Base-by-base conservation (phyloP, 2,888 invertebrate genomes). In the Xylota sylvarum region DNA sequence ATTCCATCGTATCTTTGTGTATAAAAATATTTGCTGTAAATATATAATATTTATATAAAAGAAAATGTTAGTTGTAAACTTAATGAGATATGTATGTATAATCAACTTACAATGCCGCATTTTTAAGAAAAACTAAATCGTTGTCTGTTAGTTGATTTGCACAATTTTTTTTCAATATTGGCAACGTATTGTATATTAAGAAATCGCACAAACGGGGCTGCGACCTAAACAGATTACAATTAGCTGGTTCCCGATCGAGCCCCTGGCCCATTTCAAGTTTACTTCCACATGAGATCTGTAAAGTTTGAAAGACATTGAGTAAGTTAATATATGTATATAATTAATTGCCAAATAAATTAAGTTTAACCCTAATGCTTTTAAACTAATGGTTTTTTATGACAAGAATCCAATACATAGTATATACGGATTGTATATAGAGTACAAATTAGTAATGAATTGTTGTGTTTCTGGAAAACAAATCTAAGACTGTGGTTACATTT, bases 1-100 rank as follows among this genome's bases (percentile, higher is more conserved):
- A 92, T 90, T 92, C 92, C 92, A 92, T 92, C 89, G 90, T 91
- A 90, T 91, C 90, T 89, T 90, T 90, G 89, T 90, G 90, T 90
- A 90, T 90, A 90, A 90, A 91, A 90, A 90, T 90, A 89, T 90
- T 91, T 89, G 90, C 90, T 91, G 86, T 62, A 89, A 89, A 40
- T 32, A 35, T 58, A 48, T 52, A 56, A 64, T 65, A 72, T 62
- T 50, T 62, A n/a, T n/a, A 43, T 46, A 76, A 46, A 76, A 60
- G 58, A 52, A 70, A 67, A 46, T 76, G 23, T 19, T 23, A 50
- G 55, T 37, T 35, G 6, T 43, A 12, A 12, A 23, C 23, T 23
- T 23, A 1, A 23, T 23, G 23, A 23, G 3, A 23, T 23, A 23
- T 23, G 3, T 37, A 37, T 10, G 1, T 9, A 37, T 7, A 35